phyloP scores from a whole-genome alignment of 2,797 vertebrate species.

The Danio aesculapii region DNA sequence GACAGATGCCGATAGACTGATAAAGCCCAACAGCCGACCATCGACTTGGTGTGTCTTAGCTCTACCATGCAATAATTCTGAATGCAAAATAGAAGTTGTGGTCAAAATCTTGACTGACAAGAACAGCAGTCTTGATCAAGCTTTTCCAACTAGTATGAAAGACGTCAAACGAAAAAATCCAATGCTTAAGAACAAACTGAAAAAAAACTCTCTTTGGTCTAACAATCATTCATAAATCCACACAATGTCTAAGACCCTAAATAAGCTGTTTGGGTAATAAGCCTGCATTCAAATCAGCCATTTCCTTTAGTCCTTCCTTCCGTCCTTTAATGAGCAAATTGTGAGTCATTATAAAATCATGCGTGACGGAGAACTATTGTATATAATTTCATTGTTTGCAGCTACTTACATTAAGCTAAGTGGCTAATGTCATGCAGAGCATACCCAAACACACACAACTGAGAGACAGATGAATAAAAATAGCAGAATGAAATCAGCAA shows the following conservation, averaged over 20 bases:
- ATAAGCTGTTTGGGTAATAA: neutral
- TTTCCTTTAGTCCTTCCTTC: conserved; percentile 4
- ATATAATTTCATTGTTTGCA: neutral
- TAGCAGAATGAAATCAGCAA: conserved; percentile 4
- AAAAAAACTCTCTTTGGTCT: neutral
- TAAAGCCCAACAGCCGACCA: too few relatives aligned
- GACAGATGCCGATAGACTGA: too few relatives aligned
- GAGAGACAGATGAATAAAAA: conserved; percentile 43
- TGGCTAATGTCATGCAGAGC: conserved; percentile 36
- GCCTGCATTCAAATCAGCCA: neutral
- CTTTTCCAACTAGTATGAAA: neutral
- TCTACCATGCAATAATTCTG: too few relatives aligned
- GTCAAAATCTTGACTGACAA: neutral
- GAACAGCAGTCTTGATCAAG: neutral
- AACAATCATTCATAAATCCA: neutral
- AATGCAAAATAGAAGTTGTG: neutral
- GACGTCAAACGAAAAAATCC: neutral
- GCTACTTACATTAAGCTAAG: conserved; percentile 32
- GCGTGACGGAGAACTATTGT: neutral
- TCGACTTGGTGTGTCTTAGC: too few relatives aligned
- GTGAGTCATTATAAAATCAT: conserved; percentile 27
- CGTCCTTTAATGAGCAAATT: conserved; percentile 20
- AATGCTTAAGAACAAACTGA: neutral
- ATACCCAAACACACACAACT: conserved; percentile 60
- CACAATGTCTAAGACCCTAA: neutral